Evolutionary conservation across 2,113 vertebrate genomes (phyloP), one percentile per base, ranked within the genome.

Genomic region (Heloderma charlesbogerti): DNA sequence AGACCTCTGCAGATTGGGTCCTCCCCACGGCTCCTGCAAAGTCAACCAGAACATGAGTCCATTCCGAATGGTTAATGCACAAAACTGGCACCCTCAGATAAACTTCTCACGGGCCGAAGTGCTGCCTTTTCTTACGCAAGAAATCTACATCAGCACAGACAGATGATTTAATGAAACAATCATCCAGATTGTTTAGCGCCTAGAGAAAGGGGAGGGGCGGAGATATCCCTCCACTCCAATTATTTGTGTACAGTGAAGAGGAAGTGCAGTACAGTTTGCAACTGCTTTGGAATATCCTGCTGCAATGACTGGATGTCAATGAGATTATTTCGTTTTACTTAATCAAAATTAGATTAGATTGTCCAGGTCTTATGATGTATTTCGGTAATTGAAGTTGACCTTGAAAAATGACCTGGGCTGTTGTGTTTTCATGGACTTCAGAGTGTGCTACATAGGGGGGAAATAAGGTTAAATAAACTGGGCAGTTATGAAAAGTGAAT

Each of bases 271-370:
- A n/a, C 4, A 40, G 69, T 85, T 45, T 66, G 25, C n/a, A 66
- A 84, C 43, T n/a, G 29, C 20, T 63, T 84, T 29, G 57, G 34
- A 43, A 66, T n/a, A 66, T 84, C 82, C 57, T 86, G 67, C 43
- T 69, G 34, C 66, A 71, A 71, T 45, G 22, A 51, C 29, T 86
- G 40, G 20, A 86, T 86, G 18, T 54, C n/a, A 74, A 34, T 16
- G 34, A 86, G 34, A 74, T 74, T 48, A 86, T 27, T 51, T 57
- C 37, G 69, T 74, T 86, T 86, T n/a, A 12, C 31, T 20, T 57
- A 85, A 85, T 85, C 66, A 71, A 85, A 85, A 48, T 69, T 48
- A 74, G 69, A 86, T 86, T 86, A 72, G 69, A 72, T 54, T 89
- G 37, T 40, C 27, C 69, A 66, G 25, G 63, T 81, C 20, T 67